Evolutionary conservation across 2,888 invertebrate species (phyloP).

Genomic region (Carterocephalus palaemon): DNA sequence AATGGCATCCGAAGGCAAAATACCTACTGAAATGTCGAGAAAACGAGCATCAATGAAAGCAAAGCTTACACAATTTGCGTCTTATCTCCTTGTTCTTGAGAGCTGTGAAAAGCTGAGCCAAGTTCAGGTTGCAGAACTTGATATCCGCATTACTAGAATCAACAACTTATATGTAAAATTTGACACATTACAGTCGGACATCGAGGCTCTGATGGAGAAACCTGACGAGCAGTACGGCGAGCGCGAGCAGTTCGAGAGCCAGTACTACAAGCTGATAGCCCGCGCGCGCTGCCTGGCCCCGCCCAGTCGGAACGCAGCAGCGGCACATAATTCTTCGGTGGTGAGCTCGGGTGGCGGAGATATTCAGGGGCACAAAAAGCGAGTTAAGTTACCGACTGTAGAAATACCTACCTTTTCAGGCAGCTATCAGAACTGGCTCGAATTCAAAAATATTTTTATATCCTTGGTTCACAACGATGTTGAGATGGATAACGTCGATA

Average conservation of each 20-base stretch:
- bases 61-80: neutral
- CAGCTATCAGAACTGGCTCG: slow-evolving; percentile 26
- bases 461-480: slow-evolving; percentile 19
- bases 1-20: neutral
- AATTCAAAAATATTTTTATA: slow-evolving; percentile 19
- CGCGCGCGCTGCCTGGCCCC: slow-evolving; percentile 1
- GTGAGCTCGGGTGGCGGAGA: neutral
- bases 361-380: neutral
- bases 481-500: slow-evolving; percentile 16
- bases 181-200: slow-evolving; percentile 22
- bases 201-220: slow-evolving; percentile 18
- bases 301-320: neutral
- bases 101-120: neutral
- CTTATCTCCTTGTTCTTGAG: neutral
- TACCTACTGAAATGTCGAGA: neutral
- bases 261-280: slow-evolving; percentile 17
- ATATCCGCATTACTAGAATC: neutral
- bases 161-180: slow-evolving; percentile 15
- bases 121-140: neutral
- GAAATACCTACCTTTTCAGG: slow-evolving; percentile 16
- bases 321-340: neutral
- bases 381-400: slow-evolving; percentile 10
- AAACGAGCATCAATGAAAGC: neutral
- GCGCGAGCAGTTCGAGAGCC: slow-evolving; percentile 17
- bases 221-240: slow-evolving; percentile 19